phyloP scores from a whole-genome alignment of 2,888 invertebrate species.

The Phengaris arion region DNA sequence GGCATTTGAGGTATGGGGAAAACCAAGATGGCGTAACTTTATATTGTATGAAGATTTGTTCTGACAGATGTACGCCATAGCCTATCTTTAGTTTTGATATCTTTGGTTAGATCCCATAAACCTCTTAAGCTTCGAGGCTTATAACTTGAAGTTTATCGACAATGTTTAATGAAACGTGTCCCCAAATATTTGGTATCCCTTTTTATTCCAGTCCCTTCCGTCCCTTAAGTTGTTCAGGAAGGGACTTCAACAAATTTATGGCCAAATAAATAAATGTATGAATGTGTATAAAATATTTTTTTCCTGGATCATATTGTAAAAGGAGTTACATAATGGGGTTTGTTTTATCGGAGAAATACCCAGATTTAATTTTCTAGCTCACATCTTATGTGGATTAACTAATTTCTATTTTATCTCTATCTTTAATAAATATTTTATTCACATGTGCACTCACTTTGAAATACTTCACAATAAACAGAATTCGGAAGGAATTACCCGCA shows the following conservation, averaged over 20 bases:
- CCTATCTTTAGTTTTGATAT: no score
- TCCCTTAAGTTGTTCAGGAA: conserved; percentile 24
- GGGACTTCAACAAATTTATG: conserved; percentile 27
- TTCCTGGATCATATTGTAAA: background rate
- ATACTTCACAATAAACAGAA: background rate
- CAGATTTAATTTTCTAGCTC: no score
- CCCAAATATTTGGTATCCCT: conserved; percentile 16
- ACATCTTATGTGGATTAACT: no score
- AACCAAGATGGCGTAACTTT: no score
- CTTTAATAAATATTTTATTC: background rate
- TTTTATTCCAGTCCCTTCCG: conserved; percentile 26
- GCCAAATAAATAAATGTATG: conserved; percentile 14
- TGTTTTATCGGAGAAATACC: background rate
- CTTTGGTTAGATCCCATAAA: background rate
- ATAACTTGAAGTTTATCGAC: conserved; percentile 3
- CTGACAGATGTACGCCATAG: background rate
- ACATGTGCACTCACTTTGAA: background rate
- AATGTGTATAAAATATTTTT: conserved; percentile 16
- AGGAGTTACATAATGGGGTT: background rate
- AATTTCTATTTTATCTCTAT: no score
- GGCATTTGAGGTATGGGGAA: no score
- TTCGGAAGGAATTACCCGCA: background rate
- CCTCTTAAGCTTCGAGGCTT: background rate
- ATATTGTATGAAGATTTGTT: no score
- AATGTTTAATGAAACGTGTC: conserved; percentile 8